Evolutionary conservation across 1,140 invertebrate genomes (phyloP), one percentile per base, ranked within the genome.

Genomic region (Hirudo medicinalis): DNA sequence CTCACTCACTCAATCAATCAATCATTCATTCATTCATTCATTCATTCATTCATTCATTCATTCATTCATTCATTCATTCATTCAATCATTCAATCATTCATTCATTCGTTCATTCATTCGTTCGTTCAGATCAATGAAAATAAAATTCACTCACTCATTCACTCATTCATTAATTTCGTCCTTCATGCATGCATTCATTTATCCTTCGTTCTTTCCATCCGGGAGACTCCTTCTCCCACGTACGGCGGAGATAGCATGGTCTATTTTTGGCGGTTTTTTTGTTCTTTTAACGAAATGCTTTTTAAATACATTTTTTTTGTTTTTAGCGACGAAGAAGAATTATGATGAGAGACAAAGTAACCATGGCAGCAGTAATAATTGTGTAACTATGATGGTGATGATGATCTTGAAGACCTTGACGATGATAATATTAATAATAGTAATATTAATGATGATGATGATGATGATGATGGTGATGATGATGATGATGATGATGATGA

Each of bases 401-500:
- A 6, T 36, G 32, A 36, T 36, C 2, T 36, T 6, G 32, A 36
- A 3, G 32, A 36, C 32, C 32, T 6, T 6, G 32, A 6, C 32
- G 32, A 36, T 36, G 32, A 36, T 36, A 36, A 36, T 3, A 36
- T 3, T 36, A 36, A 36, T 36, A 36, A 36, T 3, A 36, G 2
- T 36, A 36, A 36, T 36, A 36, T 36, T 36, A 36, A 36, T 36
- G 67, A 40, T 32, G 67, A 68, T 32, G 67, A 68, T 32, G 67
- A 36, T 36, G 8, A 40, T 68, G 67, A 68, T 68, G n/a, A 32
- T 68, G 67, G 32, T 68, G 67, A 19, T 4, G 66, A 11, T 67
- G 66, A 67, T 67, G 13, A 67, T 13, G n/a, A n/a, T n/a, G n/a
- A n/a, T n/a, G n/a, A 67, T 67, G 66, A 67, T 68, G 67, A 0